Evolutionary conservation across 1,140 invertebrate species (phyloP).

Genomic region (Aradophagus sp.): DNA sequence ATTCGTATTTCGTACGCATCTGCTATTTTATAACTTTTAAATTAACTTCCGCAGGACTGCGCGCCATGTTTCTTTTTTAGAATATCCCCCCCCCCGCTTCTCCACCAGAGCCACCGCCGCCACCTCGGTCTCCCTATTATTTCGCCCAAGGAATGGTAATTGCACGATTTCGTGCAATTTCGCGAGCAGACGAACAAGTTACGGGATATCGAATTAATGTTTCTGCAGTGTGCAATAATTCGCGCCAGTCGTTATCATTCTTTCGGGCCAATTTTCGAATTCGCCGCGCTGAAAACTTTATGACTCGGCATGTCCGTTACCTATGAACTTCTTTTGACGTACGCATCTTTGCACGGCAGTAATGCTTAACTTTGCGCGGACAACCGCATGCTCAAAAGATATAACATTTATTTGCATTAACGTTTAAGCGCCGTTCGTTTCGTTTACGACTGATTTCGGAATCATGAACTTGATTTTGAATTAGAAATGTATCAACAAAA

Average conservation of each 20-base stretch:
- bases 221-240: slow-evolving; percentile 18
- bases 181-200: slow-evolving; percentile 19
- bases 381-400: too few relatives aligned
- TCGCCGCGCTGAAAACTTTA: background rate
- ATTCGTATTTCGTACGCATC: slow-evolving; percentile 54
- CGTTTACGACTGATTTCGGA: too few relatives aligned
- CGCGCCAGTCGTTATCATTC: slow-evolving; percentile 16
- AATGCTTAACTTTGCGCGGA: too few relatives aligned
- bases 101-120: too few relatives aligned
- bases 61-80: slow-evolving; percentile 31
- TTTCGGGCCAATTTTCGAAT: slow-evolving; percentile 13
- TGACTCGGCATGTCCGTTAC: too few relatives aligned
- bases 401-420: too few relatives aligned
- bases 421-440: too few relatives aligned
- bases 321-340: too few relatives aligned
- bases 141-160: slow-evolving; percentile 44
- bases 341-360: too few relatives aligned
- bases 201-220: slow-evolving; percentile 26
- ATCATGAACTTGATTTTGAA: too few relatives aligned
- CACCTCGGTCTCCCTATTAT: slow-evolving; percentile 25
- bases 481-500: too few relatives aligned
- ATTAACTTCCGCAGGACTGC: slow-evolving; percentile 47
- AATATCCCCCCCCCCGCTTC: too few relatives aligned
- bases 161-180: slow-evolving; percentile 31
- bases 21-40: slow-evolving; percentile 55